Conservation (phyloP, 1,140 invertebrate species). For the Ganaspis sp. region DNA sequence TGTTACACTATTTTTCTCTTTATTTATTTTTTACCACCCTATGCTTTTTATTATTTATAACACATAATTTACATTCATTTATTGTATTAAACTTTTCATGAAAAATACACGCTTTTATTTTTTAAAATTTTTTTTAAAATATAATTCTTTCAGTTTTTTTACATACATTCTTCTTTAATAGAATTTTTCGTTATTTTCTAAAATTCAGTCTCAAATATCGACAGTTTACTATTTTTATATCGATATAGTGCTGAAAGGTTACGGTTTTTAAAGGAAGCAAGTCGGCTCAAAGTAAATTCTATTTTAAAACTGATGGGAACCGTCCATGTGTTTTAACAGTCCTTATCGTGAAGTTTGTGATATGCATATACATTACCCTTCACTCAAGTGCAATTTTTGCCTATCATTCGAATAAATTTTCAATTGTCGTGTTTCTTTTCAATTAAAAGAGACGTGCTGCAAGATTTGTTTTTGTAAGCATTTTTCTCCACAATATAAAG, state of each 20-base stretch:
- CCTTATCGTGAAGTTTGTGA: neutral
- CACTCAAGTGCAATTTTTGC: neutral
- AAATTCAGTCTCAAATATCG: neutral
- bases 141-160: no score
- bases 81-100: no score
- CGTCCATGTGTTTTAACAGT: conserved; percentile 10
- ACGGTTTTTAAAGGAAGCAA: neutral
- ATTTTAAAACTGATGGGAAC: conserved; percentile 15
- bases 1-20: no score
- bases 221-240: conserved; percentile 7
- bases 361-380: neutral
- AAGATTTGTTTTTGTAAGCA: neutral
- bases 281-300: neutral
- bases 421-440: neutral
- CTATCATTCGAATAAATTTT: neutral
- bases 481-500: neutral
- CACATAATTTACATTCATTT: no score
- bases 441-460: neutral
- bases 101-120: no score
- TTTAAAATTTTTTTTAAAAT: no score
- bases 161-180: neutral
- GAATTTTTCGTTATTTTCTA: neutral
- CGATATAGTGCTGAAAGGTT: neutral
- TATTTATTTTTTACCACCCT: no score
- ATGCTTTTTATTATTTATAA: no score